Evolutionary conservation across 2,113 vertebrate species (phyloP).

Genomic region (Jacana jacana): DNA sequence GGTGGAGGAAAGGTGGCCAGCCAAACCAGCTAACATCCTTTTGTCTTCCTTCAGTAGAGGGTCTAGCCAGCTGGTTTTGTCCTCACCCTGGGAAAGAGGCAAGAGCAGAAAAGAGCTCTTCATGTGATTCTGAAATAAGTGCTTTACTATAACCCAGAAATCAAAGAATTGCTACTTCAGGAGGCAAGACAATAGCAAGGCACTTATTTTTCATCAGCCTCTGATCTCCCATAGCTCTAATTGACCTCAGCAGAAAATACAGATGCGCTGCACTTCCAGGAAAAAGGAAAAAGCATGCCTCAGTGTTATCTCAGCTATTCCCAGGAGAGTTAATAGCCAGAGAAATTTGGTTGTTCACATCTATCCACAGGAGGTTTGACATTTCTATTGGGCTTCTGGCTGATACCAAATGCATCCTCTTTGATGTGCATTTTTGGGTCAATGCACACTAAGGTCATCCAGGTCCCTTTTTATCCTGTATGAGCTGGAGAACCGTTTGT

Average conservation of each 20-base stretch:
- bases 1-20: not conserved
- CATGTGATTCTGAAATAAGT: accelerated
- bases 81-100: not conserved
- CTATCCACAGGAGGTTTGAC: not conserved
- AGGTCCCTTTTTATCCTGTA: conserved; percentile 2
- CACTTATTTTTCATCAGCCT: conserved; percentile 1
- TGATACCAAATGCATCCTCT: not conserved
- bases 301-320: not conserved
- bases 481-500: not conserved
- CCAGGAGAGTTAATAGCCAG: not conserved
- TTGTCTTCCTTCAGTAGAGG: not conserved
- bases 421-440: conserved; percentile 28
- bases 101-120: not conserved
- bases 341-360: not conserved
- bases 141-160: not conserved
- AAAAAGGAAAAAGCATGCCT: not conserved
- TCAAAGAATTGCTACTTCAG: not conserved
- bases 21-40: not conserved
- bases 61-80: not conserved
- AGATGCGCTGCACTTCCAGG: not conserved
- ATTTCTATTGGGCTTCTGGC: not conserved
- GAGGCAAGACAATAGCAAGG: not conserved
- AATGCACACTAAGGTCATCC: not conserved
- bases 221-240: not conserved
- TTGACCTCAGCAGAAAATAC: not conserved